Percentiles rank a stretch among this genome's conserved stretches.
Evolutionary conservation across 2,888 invertebrate genomes (phyloP).

Genomic region (Dicycla oo): DNA sequence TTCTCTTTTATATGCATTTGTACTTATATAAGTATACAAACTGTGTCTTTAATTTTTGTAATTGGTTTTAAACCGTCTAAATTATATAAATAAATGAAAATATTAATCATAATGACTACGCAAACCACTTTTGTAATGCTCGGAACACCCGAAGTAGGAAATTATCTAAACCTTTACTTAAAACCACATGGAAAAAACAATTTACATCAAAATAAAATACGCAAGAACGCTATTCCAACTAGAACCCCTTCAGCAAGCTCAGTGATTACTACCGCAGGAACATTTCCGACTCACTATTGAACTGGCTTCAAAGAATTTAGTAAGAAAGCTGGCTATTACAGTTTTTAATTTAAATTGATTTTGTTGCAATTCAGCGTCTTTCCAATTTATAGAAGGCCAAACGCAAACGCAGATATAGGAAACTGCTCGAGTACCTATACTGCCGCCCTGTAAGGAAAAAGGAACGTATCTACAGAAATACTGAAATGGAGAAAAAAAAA

Average conservation of each 20-base stretch:
- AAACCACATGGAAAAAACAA: slow-evolving; percentile 19
- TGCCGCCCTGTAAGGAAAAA: too few relatives aligned
- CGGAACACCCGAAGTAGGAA: not conserved
- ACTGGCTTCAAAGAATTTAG: slow-evolving; percentile 28
- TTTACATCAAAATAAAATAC: slow-evolving; percentile 25
- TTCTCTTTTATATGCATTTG: too few relatives aligned
- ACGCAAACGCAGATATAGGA: too few relatives aligned
- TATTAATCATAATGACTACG: not conserved
- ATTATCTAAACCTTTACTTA: not conserved
- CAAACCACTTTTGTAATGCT: not conserved
- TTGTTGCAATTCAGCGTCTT: slow-evolving; percentile 46
- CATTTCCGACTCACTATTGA: slow-evolving; percentile 27
- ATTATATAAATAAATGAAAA: too few relatives aligned
- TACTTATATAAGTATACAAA: too few relatives aligned
- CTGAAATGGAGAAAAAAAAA: too few relatives aligned
- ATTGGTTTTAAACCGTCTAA: too few relatives aligned
- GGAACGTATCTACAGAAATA: too few relatives aligned
- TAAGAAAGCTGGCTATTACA: slow-evolving; percentile 18
- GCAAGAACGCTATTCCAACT: slow-evolving; percentile 3
- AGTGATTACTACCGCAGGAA: slow-evolving; percentile 20
- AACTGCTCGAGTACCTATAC: too few relatives aligned
- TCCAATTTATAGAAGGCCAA: too few relatives aligned
- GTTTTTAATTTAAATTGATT: slow-evolving; percentile 33
- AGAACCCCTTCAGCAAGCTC: slow-evolving; percentile 17
- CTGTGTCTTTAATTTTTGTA: too few relatives aligned